Base-by-base conservation (phyloP, 2,797 vertebrate species). In the Sciaenops ocellatus region DNA sequence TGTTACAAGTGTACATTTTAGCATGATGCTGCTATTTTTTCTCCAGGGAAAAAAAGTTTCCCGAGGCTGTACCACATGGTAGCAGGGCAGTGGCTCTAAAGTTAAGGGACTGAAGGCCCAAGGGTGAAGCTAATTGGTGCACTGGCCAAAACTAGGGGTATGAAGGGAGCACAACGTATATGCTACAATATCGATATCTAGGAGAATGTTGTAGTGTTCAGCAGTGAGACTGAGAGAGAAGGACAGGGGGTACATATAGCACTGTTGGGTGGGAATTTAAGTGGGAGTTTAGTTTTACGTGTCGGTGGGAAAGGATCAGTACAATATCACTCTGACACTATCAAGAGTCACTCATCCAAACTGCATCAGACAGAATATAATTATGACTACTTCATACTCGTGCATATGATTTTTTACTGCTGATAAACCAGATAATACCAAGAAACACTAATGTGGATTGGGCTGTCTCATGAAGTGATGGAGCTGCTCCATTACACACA, bases 71-170 rank as follows among this genome's bases (percentile, higher is more conserved):
- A 66, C 56, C 44, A 73, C 22, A 72, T 47, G 41, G 52, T 17
- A 61, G 50, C 67, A 11, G 30, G 48, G 41, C 18, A 74, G 61
- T 51, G 54, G 18, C 54, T 70, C 1, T 11, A 69, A 52, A 64
- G 57, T 54, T 72, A n/a, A 42, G 61, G 51, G 52, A 72, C 11
- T 50, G n/a, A 68, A 63, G 48, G 50, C 61, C 70, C 57, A 52
- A 6, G 69, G 74, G 71, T 75, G 78, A 84, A 50, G 62, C 61
- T 85, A 85, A 87, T 84, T 85, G 73, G 80, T 60, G 38, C 77
- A 38, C 68, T 56, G 76, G 71, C 26, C 65, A 73, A 80, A 73
- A 38, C 56, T 26, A 3, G 16, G 28, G 72, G 18, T 46, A 26
- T 51, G 30, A 59, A 28, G 13, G 34, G 50, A 28, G 10, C 41